phyloP scores from a whole-genome alignment of 2,113 vertebrate species.

The Macrotis lagotis region DNA sequence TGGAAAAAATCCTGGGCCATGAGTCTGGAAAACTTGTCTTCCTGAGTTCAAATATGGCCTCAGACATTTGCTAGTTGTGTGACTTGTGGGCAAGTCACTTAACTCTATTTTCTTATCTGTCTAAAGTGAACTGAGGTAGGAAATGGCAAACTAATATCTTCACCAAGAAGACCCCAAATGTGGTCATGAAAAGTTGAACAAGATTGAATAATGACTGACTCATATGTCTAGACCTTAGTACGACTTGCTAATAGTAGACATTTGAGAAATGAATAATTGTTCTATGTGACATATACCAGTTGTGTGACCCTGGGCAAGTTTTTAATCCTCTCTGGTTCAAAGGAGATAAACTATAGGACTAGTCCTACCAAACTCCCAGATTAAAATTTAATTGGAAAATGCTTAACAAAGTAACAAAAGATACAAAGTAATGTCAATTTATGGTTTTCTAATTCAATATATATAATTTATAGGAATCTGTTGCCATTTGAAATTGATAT shows the following conservation, averaged over 20 bases:
- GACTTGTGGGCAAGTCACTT: neutral
- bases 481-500: too few relatives aligned
- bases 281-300: neutral
- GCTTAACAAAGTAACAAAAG: too few relatives aligned
- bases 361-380: too few relatives aligned
- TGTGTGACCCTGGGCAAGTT: neutral
- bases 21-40: neutral
- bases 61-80: neutral
- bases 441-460: too few relatives aligned
- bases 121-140: neutral
- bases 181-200: neutral
- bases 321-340: neutral
- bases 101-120: neutral
- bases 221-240: too few relatives aligned
- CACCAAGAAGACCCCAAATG: neutral
- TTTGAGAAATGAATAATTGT: neutral
- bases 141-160: neutral
- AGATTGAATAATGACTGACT: neutral
- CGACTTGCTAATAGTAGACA: too few relatives aligned
- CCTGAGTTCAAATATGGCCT: neutral
- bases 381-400: too few relatives aligned
- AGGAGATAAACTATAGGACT: too few relatives aligned
- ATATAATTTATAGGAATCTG: too few relatives aligned
- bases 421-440: too few relatives aligned
- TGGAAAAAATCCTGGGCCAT: neutral